A percentile compares a stretch with the other conserved stretches of the same genome.
Evolutionary conservation across 2,113 vertebrate genomes (phyloP).

Genomic region (Nothoprocta pentlandii): DNA sequence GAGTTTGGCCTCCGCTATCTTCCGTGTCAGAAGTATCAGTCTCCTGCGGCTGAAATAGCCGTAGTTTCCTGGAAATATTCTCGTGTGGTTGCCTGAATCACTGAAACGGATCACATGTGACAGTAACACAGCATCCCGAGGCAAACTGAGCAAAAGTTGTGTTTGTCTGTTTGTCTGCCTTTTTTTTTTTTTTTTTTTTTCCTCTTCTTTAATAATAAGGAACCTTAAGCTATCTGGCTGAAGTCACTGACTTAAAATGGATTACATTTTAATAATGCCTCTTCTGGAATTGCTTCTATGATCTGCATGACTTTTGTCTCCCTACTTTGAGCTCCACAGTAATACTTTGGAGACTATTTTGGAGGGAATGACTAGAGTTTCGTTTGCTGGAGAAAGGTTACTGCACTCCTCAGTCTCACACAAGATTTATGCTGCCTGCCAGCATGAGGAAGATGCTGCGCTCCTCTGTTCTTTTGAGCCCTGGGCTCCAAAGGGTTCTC

Average conservation of each 20-base stretch:
- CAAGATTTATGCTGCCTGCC: neutral
- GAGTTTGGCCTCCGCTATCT: neutral
- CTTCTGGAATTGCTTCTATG: neutral
- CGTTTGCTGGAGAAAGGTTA: neutral
- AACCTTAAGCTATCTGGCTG: neutral
- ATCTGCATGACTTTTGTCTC: neutral
- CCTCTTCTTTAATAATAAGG: neutral
- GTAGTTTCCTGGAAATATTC: slow-evolving; percentile 41
- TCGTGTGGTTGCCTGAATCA: neutral
- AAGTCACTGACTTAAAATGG: neutral
- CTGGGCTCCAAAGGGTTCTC: neutral
- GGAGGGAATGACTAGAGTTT: neutral
- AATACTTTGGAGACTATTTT: neutral
- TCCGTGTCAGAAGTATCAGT: neutral
- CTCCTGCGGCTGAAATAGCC: slow-evolving; percentile 32
- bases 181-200: neutral
- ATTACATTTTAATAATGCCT: neutral
- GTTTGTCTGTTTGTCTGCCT: neutral
- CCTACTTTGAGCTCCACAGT: neutral
- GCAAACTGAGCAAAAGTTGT: neutral
- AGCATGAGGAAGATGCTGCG: neutral
- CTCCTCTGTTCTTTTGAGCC: neutral
- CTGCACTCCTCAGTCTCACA: neutral
- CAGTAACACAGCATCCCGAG: neutral
- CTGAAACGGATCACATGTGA: neutral